Evolutionary conservation across 2,888 invertebrate genomes (phyloP), one percentile per base, ranked within the genome.

Genomic region (Cerceris ruficornis): DNA sequence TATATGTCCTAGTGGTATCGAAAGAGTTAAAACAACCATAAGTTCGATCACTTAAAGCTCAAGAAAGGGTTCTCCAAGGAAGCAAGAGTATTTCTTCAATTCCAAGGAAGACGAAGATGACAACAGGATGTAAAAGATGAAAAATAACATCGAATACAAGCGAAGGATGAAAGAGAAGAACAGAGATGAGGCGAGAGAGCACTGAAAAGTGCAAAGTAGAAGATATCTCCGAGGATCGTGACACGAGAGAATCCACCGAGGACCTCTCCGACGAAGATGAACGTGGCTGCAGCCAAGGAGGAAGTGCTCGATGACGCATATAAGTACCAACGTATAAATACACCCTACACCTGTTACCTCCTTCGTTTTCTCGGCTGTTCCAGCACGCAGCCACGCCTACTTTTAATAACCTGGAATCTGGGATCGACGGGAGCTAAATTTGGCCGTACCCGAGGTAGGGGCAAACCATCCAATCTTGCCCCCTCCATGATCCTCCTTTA

Each of bases 381-480:
- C 86, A 86, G 86, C 69, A 42, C 62, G 28, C 74, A 61, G 57
- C 86, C 86, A 82, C 90, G 88, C 90, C 89, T 75, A 91, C 90
- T 91, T 91, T 90, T 91, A 92, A 91, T 91, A 92, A 91, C 86
- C 90, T 91, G 91, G 91, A 92, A 92, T 91, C 86, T 88, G 85
- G 88, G 86, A 85, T 87, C 82, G 70, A 52, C 67, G 86, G 83
- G 87, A 87, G 88, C 88, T 92, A 92, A 90, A 91, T 91, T 91
- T 92, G 91, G 74, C 68, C 42, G 52, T 58, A 61, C 52, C n/a
- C 28, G 49, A 50, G 28, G 69, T 68, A 66, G 80, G 64, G 80
- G 80, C 52, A 14, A 72, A 65, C 67, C 43, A 57, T 74, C 67
- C 68, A 55, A 66, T 72, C 60, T 67, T 43, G 67, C 55, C 64